phyloP scores from a whole-genome alignment of 2,113 vertebrate species.

The Pipra filicauda region DNA sequence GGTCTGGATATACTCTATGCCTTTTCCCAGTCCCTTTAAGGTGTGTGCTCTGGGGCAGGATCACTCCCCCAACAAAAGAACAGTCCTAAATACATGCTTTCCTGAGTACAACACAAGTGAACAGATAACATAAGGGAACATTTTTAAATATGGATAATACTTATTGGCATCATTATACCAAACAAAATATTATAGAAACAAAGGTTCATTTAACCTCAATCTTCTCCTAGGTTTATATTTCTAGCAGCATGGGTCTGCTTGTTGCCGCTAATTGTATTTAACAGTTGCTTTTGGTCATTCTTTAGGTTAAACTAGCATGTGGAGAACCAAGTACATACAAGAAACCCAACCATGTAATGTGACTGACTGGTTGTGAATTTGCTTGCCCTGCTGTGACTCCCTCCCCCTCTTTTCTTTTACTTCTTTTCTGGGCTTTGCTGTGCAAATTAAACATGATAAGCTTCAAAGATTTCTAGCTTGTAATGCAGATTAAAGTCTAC shows the following conservation, averaged over 20 bases:
- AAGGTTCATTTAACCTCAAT: background rate
- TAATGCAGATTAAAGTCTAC: constrained; percentile 56
- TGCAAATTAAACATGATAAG: constrained; percentile 56
- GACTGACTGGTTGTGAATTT: constrained; percentile 35
- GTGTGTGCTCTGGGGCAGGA: background rate
- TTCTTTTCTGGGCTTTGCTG: constrained; percentile 46
- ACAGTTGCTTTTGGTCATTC: constrained; percentile 32
- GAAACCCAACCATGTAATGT: constrained; percentile 48
- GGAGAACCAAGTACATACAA: constrained; percentile 40
- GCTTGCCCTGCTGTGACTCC: constrained; percentile 19
- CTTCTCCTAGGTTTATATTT: background rate
- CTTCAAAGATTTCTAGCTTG: constrained; percentile 55
- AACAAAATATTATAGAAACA: background rate
- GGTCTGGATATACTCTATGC: background rate
- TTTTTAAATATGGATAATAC: background rate
- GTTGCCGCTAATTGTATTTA: background rate
- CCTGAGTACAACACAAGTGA: background rate
- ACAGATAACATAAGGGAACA: background rate
- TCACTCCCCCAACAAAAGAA: background rate
- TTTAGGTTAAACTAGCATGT: constrained; percentile 62
- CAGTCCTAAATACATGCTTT: background rate
- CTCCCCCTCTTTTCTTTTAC: background rate
- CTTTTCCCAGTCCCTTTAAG: background rate
- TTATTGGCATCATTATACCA: background rate
- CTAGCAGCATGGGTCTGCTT: background rate